These are phyloP conservation scores for Pheosia tremula DNA, from an alignment of 2,888 invertebrate species.

Conservation along the genomic window DNA sequence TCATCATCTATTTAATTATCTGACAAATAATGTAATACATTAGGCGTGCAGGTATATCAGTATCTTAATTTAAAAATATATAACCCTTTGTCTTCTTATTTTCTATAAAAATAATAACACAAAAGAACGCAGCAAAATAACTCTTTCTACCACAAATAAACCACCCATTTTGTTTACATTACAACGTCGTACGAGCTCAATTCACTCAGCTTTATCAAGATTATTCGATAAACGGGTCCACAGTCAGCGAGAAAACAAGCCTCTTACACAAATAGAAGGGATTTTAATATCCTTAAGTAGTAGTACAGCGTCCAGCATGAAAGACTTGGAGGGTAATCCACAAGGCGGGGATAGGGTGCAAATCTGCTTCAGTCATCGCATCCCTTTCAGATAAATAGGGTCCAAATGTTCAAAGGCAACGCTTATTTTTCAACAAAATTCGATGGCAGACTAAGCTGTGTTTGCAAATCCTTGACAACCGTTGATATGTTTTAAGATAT, in stretches of 20 bases:
- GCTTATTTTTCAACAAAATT: conserved; percentile 57
- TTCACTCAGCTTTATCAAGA: conserved; percentile 59
- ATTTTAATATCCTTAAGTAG: conserved; percentile 85
- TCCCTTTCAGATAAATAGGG: conserved; percentile 81
- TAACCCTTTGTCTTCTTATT: too few relatives aligned
- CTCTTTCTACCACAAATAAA: background rate
- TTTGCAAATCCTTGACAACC: background rate
- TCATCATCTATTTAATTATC: too few relatives aligned
- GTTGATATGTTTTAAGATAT: too few relatives aligned
- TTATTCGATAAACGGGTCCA: conserved; percentile 66
- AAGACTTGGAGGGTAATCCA: conserved; percentile 84
- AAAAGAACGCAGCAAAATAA: background rate
- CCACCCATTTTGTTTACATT: conserved; percentile 16
- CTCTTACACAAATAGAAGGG: conserved; percentile 79
- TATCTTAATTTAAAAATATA: background rate
- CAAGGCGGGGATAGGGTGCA: conserved; percentile 75
- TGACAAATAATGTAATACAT: too few relatives aligned
- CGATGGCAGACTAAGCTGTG: conserved; percentile 32
- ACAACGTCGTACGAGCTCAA: conserved; percentile 40
- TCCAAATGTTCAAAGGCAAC: conserved; percentile 61
- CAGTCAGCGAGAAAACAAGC: conserved; percentile 78
- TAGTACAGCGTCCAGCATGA: conserved; percentile 78
- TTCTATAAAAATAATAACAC: too few relatives aligned
- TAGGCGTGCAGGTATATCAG: too few relatives aligned
- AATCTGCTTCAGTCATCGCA: conserved; percentile 83